Evolutionary conservation across 2,797 vertebrate species (phyloP), one percentile per base, ranked within the genome.

Genomic region (Sarcoramphus papa): DNA sequence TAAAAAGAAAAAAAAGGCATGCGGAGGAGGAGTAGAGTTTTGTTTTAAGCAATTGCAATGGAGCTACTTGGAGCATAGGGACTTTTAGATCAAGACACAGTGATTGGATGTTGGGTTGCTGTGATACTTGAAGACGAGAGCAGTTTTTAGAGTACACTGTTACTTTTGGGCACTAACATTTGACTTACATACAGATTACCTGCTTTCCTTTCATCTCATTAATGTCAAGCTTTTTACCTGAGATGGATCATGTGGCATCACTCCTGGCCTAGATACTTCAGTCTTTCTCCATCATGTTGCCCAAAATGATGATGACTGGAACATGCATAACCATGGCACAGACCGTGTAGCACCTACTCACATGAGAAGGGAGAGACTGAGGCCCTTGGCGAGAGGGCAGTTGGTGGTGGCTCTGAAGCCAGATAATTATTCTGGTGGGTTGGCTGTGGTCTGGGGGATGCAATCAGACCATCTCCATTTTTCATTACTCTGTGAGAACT

Each of bases 311-410:
- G 15, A 33, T 25, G 41, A 40, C 21, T 86, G n/a, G 31, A 43
- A 63, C 4, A 4, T 8, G 12, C 4, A 2, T 31, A 23, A 59
- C 50, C 1, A 0, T 81, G 31, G 50, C 50, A 67, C 31, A 41
- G 53, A 25, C 27, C 2, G 1, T 10, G 6, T 25, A 33, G 35
- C 13, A 37, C 12, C 25, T 57, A 33, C 5, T 65, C 4, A 6
- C 3, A 0, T 12, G 60, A 45, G 21, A 60, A 86, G 20, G 43
- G 35, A 62, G 31, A 19, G 11, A 28, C 62, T 9, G 41, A 76
- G 10, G 23, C 23, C 3, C 4, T 67, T 1, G 3, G 12, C 0
- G 4, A 35, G 12, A n/a, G 9, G n/a, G 11, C 8, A 19, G 10
- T 7, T 6, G 2, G 6, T 73, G 62, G 28, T 65, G 16, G 33